phyloP scores from a whole-genome alignment of 2,797 vertebrate species.

The Hafferia zeledoni region DNA sequence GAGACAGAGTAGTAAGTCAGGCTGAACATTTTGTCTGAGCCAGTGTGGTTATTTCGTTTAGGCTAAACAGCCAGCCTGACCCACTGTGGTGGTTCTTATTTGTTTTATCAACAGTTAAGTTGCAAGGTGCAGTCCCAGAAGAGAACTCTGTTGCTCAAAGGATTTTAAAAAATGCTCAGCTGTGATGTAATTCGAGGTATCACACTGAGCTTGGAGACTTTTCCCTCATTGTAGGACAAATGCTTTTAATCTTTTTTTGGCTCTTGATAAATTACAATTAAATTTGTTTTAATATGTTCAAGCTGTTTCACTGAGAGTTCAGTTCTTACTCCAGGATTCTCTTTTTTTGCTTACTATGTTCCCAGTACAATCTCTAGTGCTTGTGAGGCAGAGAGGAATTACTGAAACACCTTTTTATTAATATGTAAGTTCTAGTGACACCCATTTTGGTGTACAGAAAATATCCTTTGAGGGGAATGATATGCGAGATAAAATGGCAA shows the following conservation, averaged over 20 bases:
- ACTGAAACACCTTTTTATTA: neutral
- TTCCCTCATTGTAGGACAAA: neutral
- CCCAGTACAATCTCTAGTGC: neutral
- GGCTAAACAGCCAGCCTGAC: neutral
- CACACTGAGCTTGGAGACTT: neutral
- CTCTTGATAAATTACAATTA: neutral
- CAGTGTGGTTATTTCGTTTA: neutral
- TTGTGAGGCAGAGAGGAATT: neutral
- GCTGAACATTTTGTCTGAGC: neutral
- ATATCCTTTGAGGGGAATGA: neutral
- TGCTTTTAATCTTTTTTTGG: conserved; percentile 19
- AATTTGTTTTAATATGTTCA: neutral
- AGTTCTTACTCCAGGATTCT: neutral
- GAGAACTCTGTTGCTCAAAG: neutral
- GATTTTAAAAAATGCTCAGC: neutral
- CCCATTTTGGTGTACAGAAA: neutral
- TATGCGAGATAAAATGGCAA: neutral
- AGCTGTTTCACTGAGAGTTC: neutral
- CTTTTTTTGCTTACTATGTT: neutral
- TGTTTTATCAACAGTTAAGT: neutral
- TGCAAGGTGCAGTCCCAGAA: neutral
- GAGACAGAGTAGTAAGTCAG: neutral
- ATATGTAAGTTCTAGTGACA: neutral
- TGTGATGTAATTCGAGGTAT: neutral
- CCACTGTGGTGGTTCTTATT: neutral